Base-by-base conservation (phyloP, 1,140 invertebrate species). In the Drosophila repleta region DNA sequence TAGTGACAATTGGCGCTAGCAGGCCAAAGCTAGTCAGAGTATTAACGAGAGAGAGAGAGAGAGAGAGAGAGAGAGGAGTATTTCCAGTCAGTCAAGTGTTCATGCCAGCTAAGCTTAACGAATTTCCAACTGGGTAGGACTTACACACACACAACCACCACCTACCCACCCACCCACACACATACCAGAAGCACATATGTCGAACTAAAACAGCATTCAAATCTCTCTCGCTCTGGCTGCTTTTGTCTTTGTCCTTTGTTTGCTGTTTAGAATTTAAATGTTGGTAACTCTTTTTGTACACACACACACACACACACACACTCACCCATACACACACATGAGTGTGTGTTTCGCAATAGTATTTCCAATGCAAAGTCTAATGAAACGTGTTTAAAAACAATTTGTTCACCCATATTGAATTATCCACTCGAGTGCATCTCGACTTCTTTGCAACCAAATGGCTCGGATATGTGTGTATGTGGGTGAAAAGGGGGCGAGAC, bases 381-480 rank as follows among this genome's bases (percentile, higher is more conserved):
- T 87, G 83, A 88, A 88, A 87, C 83, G 79, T 87, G 83, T 76
- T 87, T 76, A 83, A 87, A 35, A 87, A 87, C 83, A 87, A 88
- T 87, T 87, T 87, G 79, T 87, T 83, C 72, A 32, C 69, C 83
- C 87, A 88, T 88, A 88, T 87, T 83, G 76, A 88, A 88, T 87
- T 87, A 87, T 74, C 49, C 83, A 82, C 79, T 73, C 68, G 83
- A 76, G 48, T 79, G 83, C 79, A 70, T 71, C 87, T 77, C 43
- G 62, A 77, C 65, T 85, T 70, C 66, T 76, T 74, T 71, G 56
- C 52, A 18, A 29, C 21, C 32, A 58, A 32, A 46, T 20, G 26
- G 56, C 4, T 13, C 4, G 29, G 11, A 8, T 52, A 15, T 32
- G 8, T 35, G 49, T 32, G 29, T 52, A 15, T 35, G 18, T 11